phyloP scores from a whole-genome alignment of 2,113 vertebrate genomes.

The Calidris pugnax region DNA sequence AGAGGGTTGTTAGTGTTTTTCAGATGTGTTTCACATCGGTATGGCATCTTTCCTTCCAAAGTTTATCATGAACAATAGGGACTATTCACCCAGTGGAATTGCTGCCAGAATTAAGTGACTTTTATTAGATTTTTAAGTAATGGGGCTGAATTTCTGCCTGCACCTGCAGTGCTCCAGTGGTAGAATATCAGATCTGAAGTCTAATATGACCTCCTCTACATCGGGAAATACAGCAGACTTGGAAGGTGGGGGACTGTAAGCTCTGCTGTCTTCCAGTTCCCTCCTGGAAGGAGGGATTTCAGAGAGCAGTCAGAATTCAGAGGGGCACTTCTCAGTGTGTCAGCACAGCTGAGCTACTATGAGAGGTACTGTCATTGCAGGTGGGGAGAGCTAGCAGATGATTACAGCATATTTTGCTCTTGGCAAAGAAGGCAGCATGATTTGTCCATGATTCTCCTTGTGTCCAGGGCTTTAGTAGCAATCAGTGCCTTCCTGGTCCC shows the following conservation, averaged over 20 bases:
- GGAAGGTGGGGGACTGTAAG: not conserved
- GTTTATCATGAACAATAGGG: not conserved
- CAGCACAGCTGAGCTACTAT: not conserved
- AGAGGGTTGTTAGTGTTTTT: not conserved
- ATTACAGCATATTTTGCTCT: not conserved
- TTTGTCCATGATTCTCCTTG: not conserved
- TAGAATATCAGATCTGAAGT: not conserved
- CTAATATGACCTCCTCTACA: not conserved
- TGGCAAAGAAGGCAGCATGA: not conserved
- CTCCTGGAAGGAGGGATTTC: not conserved
- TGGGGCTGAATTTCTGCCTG: not conserved
- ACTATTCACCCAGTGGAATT: not conserved
- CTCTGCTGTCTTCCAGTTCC: not conserved
- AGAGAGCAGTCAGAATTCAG: not conserved
- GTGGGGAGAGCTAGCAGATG: not conserved
- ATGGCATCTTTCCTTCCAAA: not conserved
- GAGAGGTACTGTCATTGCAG: not conserved
- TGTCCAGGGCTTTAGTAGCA: not conserved
- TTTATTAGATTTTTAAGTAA: not conserved
- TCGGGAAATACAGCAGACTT: not conserved
- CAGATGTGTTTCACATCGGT: not conserved
- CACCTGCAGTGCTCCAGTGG: no score
- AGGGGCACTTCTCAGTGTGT: not conserved
- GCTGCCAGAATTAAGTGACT: not conserved
- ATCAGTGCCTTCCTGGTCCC: not conserved